phyloP scores from a whole-genome alignment of 2,113 vertebrate species.

The Mus spicilegus region DNA sequence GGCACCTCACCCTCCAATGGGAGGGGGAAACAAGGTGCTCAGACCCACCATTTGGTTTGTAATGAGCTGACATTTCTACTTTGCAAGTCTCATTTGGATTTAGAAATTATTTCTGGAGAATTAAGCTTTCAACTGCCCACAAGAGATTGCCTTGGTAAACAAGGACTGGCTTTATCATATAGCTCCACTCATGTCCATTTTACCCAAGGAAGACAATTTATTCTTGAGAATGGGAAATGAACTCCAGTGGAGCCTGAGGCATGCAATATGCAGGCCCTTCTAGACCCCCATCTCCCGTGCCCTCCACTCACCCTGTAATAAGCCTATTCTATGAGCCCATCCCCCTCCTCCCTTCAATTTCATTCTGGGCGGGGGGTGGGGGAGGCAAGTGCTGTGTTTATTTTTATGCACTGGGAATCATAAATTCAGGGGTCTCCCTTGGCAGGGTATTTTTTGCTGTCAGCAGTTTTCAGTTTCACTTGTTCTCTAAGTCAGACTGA shows the following conservation, averaged over 20 bases:
- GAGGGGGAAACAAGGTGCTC: not conserved
- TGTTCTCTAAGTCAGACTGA: constrained; percentile 49
- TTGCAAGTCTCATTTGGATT: constrained; percentile 38
- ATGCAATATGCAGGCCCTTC: not conserved
- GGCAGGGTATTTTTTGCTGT: not conserved
- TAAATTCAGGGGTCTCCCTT: constrained; percentile 51
- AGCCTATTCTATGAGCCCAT: not conserved
- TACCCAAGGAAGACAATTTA: constrained; percentile 42
- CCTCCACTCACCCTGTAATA: not conserved
- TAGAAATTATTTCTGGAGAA: constrained; percentile 62
- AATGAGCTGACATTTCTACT: not conserved
- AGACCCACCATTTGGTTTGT: not conserved
- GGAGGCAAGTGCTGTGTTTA: not conserved
- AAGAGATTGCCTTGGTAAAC: constrained; percentile 38
- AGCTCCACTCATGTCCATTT: constrained; percentile 13
- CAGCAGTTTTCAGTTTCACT: constrained; percentile 56
- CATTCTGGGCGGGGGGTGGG: not conserved
- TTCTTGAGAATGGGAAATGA: constrained; percentile 63
- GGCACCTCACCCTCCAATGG: rapidly evolving
- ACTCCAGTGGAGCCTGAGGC: constrained; percentile 26
- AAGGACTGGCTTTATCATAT: constrained; percentile 42
- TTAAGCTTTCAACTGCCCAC: constrained; percentile 46
- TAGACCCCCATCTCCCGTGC: not conserved
- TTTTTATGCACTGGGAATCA: constrained; percentile 59
- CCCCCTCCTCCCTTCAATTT: not conserved